These are phyloP conservation scores for Aleiodes leptofemur DNA, from an alignment of 2,888 invertebrate genomes.

Conservation along the genomic window DNA sequence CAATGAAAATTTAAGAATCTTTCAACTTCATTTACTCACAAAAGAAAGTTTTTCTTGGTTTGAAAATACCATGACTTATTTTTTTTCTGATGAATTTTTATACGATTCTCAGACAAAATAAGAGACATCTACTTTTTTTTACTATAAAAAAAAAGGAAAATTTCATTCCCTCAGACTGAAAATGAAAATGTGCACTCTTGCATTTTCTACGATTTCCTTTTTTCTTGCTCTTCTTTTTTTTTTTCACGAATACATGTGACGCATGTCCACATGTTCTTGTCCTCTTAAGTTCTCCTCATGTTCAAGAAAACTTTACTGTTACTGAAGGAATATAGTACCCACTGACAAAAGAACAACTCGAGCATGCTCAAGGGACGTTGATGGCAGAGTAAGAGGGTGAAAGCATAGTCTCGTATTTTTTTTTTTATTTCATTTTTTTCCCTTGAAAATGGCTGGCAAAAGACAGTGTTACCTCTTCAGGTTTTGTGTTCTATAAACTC, in stretches of 20 bases:
- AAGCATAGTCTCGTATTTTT: constrained; percentile 20
- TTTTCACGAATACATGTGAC: constrained; percentile 16
- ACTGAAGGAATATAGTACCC: constrained; percentile 14
- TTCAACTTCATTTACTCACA: no score
- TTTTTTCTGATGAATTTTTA: no score
- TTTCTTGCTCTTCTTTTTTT: not conserved
- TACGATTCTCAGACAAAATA: no score
- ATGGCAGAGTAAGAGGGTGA: constrained; percentile 31
- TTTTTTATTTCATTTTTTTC: constrained; percentile 7
- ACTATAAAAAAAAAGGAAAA: no score
- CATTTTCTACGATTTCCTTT: not conserved
- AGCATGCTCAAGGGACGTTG: constrained; percentile 34
- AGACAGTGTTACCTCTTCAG: not conserved
- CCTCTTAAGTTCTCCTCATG: constrained; percentile 7
- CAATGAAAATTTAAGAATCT: no score
- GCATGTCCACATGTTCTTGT: constrained; percentile 25
- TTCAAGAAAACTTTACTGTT: constrained; percentile 22
- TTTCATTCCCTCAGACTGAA: constrained; percentile 1
- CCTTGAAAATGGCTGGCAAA: constrained; percentile 10
- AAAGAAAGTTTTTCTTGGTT: no score
- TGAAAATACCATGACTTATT: no score
- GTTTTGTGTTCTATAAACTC: constrained; percentile 28
- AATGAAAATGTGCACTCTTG: constrained; percentile 6
- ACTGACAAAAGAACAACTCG: constrained; percentile 34
- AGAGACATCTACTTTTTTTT: no score